phyloP scores from a whole-genome alignment of 1,140 invertebrate genomes.

The Neocloeon triangulifer region DNA sequence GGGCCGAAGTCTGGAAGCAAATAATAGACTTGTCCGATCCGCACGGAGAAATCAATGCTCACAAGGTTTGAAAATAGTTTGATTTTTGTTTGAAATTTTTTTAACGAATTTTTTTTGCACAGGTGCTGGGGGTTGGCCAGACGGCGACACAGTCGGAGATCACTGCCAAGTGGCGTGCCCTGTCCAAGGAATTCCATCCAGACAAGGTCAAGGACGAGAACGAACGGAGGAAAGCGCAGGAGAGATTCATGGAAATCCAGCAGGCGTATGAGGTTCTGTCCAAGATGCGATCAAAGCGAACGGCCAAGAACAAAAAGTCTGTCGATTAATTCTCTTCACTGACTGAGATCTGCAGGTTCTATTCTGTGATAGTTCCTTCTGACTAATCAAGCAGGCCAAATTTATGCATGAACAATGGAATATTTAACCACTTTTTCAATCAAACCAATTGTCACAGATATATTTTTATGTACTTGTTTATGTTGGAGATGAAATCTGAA shows the following conservation, averaged over 20 bases:
- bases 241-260: slow-evolving; percentile 82
- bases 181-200: slow-evolving; percentile 79
- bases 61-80: slow-evolving; percentile 46
- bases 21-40: slow-evolving; percentile 69
- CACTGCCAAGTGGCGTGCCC: slow-evolving; percentile 47
- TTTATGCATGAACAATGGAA: no score
- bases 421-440: no score
- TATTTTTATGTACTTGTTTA: no score
- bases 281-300: slow-evolving; percentile 50
- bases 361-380: no score
- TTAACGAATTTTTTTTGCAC: slow-evolving; percentile 7
- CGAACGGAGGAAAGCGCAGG: slow-evolving; percentile 39
- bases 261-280: slow-evolving; percentile 78
- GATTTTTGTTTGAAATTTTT: slow-evolving; percentile 6
- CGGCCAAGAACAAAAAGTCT: slow-evolving; percentile 42
- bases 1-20: slow-evolving; percentile 57
- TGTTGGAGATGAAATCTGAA: no score
- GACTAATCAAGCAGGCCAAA: no score
- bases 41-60: slow-evolving; percentile 71
- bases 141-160: slow-evolving; percentile 68
- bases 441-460: no score
- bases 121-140: slow-evolving; percentile 51
- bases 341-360: no score
- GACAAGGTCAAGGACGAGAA: slow-evolving; percentile 62
- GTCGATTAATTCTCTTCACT: slow-evolving; percentile 4